These are phyloP conservation scores for Drosophila aldrichi DNA, from an alignment of 2,888 invertebrate genomes.

Conservation along the genomic window DNA sequence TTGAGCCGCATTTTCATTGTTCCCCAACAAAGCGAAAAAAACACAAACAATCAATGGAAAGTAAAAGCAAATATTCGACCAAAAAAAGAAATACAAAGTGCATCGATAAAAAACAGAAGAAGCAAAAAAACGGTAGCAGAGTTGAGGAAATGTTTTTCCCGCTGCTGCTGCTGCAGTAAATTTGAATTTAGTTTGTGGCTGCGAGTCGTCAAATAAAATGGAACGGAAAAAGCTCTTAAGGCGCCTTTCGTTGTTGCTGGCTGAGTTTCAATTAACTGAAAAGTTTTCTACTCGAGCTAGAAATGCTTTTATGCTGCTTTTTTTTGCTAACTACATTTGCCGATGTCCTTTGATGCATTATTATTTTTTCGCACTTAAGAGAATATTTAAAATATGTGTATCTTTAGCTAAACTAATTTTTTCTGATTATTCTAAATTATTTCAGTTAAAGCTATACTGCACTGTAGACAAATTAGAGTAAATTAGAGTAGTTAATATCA, in stretches of 20 bases:
- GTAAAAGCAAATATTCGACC: slow-evolving; percentile 35
- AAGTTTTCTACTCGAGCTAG: slow-evolving; percentile 17
- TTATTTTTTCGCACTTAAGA: neutral
- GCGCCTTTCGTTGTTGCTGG: neutral
- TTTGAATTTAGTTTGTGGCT: slow-evolving; percentile 39
- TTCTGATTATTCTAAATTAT: neutral
- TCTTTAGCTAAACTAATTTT: neutral
- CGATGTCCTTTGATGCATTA: neutral
- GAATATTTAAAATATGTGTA: too few species aligned
- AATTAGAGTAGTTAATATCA: too few species aligned
- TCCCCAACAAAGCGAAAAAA: slow-evolving; percentile 5
- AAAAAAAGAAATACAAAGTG: slow-evolving; percentile 6
- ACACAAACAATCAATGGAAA: slow-evolving; percentile 13
- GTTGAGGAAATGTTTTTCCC: slow-evolving; percentile 27
- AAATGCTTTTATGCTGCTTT: slow-evolving; percentile 15
- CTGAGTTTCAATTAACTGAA: slow-evolving; percentile 39
- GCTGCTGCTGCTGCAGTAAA: slow-evolving; percentile 20
- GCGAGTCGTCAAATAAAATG: slow-evolving; percentile 33
- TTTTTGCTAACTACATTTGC: neutral
- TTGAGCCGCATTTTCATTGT: slow-evolving; percentile 41
- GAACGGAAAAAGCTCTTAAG: slow-evolving; percentile 20
- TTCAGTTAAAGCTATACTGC: neutral
- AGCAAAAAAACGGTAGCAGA: slow-evolving; percentile 12
- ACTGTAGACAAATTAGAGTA: neutral
- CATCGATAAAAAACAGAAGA: slow-evolving; percentile 7